phyloP scores from a whole-genome alignment of 2,113 vertebrate genomes.

The Brachyistius frenatus region DNA sequence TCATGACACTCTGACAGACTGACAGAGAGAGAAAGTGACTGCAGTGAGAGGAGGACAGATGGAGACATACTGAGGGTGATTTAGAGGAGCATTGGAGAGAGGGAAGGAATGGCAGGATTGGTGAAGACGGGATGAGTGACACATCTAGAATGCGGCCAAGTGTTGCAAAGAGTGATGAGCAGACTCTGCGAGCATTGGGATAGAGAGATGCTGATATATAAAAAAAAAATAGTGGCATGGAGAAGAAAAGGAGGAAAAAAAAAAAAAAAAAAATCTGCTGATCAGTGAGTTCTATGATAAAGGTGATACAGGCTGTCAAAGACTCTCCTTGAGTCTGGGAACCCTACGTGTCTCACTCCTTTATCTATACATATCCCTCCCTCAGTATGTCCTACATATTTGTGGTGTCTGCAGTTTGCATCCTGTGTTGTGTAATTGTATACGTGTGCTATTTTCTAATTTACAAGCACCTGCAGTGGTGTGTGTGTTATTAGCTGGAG shows the following conservation, averaged over 20 bases:
- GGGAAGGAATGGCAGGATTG: slow-evolving; percentile 34
- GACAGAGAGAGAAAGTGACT: slow-evolving; percentile 45
- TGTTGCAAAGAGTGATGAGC: slow-evolving; percentile 36
- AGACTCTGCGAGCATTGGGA: slow-evolving; percentile 9
- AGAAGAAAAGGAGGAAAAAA: not conserved
- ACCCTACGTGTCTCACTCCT: not conserved
- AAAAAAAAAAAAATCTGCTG: not conserved
- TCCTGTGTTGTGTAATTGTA: slow-evolving; percentile 12
- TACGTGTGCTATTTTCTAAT: slow-evolving; percentile 40
- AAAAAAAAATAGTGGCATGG: slow-evolving; percentile 2
- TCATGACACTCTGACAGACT: slow-evolving; percentile 46
- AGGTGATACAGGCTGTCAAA: slow-evolving; percentile 41
- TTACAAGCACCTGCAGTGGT: slow-evolving; percentile 53
- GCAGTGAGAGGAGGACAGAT: slow-evolving; percentile 54
- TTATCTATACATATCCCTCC: not conserved
- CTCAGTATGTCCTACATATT: slow-evolving; percentile 14
- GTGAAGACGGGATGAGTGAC: slow-evolving; percentile 49
- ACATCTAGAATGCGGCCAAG: slow-evolving; percentile 37
- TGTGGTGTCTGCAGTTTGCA: slow-evolving; percentile 27
- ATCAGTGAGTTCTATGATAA: slow-evolving; percentile 3
- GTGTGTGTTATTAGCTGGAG: slow-evolving; percentile 65
- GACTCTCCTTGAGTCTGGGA: slow-evolving; percentile 27
- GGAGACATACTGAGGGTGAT: slow-evolving; percentile 59
- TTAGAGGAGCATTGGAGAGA: slow-evolving; percentile 47
- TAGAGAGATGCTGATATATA: slow-evolving; percentile 24